Conservation (phyloP, 2,113 vertebrate species). For the Silurus glanis region DNA sequence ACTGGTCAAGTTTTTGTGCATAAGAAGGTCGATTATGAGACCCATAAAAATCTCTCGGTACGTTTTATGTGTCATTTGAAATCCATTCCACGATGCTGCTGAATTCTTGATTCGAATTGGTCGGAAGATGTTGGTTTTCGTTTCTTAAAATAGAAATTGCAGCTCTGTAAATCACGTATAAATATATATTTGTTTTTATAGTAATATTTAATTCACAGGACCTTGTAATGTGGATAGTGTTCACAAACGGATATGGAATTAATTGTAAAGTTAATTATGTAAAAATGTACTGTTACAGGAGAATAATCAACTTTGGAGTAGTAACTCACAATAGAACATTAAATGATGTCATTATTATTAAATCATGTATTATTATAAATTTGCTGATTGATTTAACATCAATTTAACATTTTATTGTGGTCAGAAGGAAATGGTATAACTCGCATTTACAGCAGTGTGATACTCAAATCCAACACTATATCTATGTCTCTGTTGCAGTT, state of each 20-base stretch:
- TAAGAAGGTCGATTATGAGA: slow-evolving; percentile 41
- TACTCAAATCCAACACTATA: background rate
- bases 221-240: background rate
- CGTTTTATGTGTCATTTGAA: background rate
- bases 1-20: background rate
- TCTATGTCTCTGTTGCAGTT: background rate
- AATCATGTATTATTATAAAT: no score
- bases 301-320: background rate
- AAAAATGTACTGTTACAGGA: background rate
- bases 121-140: background rate
- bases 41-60: slow-evolving; percentile 15
- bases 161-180: no score
- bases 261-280: no score
- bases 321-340: background rate
- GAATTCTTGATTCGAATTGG: background rate
- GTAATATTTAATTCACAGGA: background rate
- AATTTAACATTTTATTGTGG: no score
- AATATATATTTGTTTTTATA: background rate
- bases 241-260: background rate
- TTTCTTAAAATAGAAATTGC: no score
- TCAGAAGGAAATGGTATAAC: no score
- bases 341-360: no score
- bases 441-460: background rate
- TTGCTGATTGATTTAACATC: no score
- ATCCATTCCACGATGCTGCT: background rate